Percentiles rank a stretch among this genome's conserved stretches.
Conservation (phyloP, 2,797 vertebrate genomes). For the Tolypeutes matacus region DNA sequence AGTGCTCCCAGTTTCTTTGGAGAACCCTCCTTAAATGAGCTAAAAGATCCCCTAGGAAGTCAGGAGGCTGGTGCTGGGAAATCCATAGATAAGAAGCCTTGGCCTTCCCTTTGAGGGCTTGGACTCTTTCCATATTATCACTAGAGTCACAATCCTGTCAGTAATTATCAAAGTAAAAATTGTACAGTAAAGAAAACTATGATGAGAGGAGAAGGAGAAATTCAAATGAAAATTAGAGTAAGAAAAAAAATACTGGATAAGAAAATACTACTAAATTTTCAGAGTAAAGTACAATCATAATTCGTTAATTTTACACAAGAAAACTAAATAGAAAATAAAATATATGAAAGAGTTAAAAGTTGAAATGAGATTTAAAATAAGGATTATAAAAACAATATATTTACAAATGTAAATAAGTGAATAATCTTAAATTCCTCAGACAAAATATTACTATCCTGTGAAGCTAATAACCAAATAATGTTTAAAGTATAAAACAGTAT, state of each 20-base stretch:
- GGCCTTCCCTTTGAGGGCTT: not conserved
- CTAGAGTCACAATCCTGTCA: not conserved
- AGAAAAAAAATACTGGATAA: not conserved
- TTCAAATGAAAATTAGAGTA: not conserved
- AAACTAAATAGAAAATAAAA: not conserved
- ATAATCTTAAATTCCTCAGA: not conserved
- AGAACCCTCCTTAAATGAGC: not conserved
- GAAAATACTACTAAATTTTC: not conserved
- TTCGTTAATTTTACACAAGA: not conserved
- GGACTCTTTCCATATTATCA: not conserved
- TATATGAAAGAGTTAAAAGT: not conserved
- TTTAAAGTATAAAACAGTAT: not conserved
- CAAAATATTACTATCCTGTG: not conserved
- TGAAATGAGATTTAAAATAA: conserved; percentile 17
- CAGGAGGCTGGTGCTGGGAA: not conserved
- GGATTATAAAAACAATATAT: not conserved
- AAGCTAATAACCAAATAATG: not conserved
- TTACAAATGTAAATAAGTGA: not conserved
- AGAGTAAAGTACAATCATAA: not conserved
- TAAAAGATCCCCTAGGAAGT: not conserved
- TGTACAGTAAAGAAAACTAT: not conserved
- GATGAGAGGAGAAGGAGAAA: not conserved
- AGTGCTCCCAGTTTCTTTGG: not conserved
- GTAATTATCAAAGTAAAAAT: not conserved
- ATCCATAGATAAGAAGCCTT: not conserved